Evolutionary conservation across 2,888 invertebrate species (phyloP), one percentile per base, ranked within the genome.

Genomic region (Syritta pipiens): DNA sequence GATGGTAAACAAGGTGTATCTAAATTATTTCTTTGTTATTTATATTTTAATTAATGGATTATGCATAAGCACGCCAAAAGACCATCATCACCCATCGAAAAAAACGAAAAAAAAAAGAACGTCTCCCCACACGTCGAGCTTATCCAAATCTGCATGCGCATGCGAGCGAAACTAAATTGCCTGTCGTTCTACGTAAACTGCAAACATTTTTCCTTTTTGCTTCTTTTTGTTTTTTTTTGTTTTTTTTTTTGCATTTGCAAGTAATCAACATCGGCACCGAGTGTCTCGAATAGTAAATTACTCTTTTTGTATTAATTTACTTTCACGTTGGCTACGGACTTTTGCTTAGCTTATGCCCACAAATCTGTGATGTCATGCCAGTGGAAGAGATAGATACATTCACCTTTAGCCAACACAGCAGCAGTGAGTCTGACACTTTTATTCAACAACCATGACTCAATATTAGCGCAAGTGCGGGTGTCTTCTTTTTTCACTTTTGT

Each of bases 391-490:
- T n/a, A n/a, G n/a, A 69, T 76, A 24, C 69, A 63, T 49, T 63
- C 62, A 63, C 57, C 44, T 68, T n/a, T n/a, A n/a, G n/a, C n/a
- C n/a, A n/a, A n/a, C n/a, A n/a, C 26, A 59, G 51, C 17, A 32
- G 17, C 37, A n/a, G 1, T 7, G 17, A 3, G 19, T 46, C 26
- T 76, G 69, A 71, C 76, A 71, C 57, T 76, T 76, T 76, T 76
- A 57, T 63, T 51, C 76, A 76, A 12, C 35, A 42, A 44, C 49
- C 76, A 76, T 76, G 71, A 69, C 69, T 57, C 24, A 60, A 46
- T 57, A 55, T 19, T 22, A 57, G 40, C 22, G 57, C 57, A 17
- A 14, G 20, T 69, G 26, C n/a, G 22, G 40, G 32, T 20, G 35
- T 14, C 48, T 49, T 62, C 10, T 48, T 57, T 46, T 37, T 57